Evolutionary conservation across 2,888 invertebrate species (phyloP).

Genomic region (Zootermopsis nevadensis): DNA sequence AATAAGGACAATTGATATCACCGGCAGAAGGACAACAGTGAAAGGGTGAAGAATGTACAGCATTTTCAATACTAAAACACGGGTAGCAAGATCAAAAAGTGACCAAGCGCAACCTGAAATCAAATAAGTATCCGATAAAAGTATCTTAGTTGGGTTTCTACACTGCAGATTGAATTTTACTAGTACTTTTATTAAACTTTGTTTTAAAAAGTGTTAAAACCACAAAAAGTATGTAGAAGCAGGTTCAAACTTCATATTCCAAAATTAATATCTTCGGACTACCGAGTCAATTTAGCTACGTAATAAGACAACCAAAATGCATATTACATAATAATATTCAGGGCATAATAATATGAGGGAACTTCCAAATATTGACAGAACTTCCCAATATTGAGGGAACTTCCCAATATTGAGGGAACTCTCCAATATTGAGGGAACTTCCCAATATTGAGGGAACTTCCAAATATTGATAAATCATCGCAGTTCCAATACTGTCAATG

Average conservation of each 20-base stretch:
- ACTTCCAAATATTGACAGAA: background rate
- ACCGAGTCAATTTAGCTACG: background rate
- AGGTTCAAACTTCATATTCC: too few species aligned
- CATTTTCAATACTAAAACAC: background rate
- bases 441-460: background rate
- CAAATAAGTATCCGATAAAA: background rate
- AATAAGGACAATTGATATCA: slow-evolving; percentile 30
- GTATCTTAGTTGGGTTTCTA: background rate
- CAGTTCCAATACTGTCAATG: background rate
- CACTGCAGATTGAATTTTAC: background rate
- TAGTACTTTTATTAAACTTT: background rate
- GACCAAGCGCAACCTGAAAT: slow-evolving; percentile 12
- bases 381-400: too few species aligned
- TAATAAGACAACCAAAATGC: background rate
- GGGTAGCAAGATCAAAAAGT: background rate
- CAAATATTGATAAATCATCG: background rate
- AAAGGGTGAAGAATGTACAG: background rate
- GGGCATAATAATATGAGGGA: background rate
- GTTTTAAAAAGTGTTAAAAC: too few species aligned
- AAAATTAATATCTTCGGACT: background rate
- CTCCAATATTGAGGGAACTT: background rate
- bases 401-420: too few species aligned
- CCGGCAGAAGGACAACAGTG: slow-evolving; percentile 27
- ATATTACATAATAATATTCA: background rate
- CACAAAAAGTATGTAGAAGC: too few species aligned